Evolutionary conservation across 2,113 vertebrate genomes (phyloP).

Genomic region (Cariama cristata): DNA sequence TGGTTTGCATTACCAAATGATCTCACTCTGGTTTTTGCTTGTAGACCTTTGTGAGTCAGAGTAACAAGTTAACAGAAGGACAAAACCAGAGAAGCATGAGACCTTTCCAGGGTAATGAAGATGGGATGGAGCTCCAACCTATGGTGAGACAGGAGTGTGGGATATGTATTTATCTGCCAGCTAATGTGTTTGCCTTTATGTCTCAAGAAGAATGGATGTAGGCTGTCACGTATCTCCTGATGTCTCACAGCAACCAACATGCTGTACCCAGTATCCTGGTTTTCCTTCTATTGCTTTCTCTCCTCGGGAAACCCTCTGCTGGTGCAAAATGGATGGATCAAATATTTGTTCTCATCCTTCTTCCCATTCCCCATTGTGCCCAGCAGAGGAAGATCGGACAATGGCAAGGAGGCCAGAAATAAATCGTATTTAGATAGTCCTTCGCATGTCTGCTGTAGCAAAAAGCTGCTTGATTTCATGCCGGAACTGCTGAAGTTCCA

Average conservation of each 20-base stretch:
- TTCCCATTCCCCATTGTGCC: neutral
- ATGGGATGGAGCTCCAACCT: slow-evolving; percentile 76
- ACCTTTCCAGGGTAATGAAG: slow-evolving; percentile 44
- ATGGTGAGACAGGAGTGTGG: slow-evolving; percentile 46
- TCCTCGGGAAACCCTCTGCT: neutral
- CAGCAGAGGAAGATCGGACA: neutral
- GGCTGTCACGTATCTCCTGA: neutral
- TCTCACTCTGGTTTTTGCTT: neutral
- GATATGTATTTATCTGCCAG: neutral
- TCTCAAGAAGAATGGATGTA: neutral
- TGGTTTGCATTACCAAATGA: neutral
- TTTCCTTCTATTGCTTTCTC: neutral
- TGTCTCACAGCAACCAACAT: neutral
- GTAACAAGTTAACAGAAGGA: slow-evolving; percentile 20
- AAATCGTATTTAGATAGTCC: neutral
- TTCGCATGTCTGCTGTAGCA: neutral
- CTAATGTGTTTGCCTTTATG: neutral
- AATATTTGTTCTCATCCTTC: neutral
- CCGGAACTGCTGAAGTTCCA: neutral
- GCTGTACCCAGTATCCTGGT: neutral
- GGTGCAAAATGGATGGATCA: neutral
- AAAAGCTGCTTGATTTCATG: neutral
- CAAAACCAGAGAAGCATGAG: neutral
- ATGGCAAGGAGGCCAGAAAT: neutral
- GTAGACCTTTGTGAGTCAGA: slow-evolving; percentile 74